Evolutionary conservation across 2,113 vertebrate species (phyloP), one percentile per base, ranked within the genome.

Genomic region (Nasalis larvatus): DNA sequence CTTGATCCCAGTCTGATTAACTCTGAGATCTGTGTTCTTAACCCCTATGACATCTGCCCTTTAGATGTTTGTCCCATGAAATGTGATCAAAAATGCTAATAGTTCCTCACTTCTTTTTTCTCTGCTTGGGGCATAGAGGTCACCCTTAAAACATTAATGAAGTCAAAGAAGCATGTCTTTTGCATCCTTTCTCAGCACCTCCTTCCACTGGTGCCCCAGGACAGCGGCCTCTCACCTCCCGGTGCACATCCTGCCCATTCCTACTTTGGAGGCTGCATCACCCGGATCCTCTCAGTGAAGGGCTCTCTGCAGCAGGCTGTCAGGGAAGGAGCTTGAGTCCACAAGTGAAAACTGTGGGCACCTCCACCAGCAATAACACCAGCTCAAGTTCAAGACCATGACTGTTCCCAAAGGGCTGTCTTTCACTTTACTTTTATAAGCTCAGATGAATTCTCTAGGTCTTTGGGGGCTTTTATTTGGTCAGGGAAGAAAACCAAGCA

Each of bases 31-130:
- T 11, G 0, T 1, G 30, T 11, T 0, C 23, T 77, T 20, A 4
- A 3, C 77, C 16, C 5, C n/a, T 0, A 0, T 0, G 63, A 2
- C 58, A 17, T 10, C 45, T 10, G 4, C 16, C 40, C n/a, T 20
- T 8, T 60, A 23, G 8, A 1, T 37, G 40, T 58, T 8, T 5
- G 20, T 14, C 42, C 81, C 5, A 0, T 4, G 23, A 27, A 0
- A 1, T 0, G 0, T 3, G 45, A 54, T 13, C 3, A 8, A n/a
- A 73, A 18, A 3, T 12, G 6, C n/a, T 25, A 12, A 11, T 1
- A 3, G 2, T 6, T 8, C 13, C 18, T 76, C 71, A 0, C 3
- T 1, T 25, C 21, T 68, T 13, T 74, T 30, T 7, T 58, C 76
- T 58, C 10, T 40, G 35, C n/a, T 30, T 6, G 17, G 1, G 37